A percentile compares a stretch with the other conserved stretches of the same genome.
These are phyloP conservation scores for Brachylomia viminalis DNA, from an alignment of 2,888 invertebrate species.

Conservation along the genomic window DNA sequence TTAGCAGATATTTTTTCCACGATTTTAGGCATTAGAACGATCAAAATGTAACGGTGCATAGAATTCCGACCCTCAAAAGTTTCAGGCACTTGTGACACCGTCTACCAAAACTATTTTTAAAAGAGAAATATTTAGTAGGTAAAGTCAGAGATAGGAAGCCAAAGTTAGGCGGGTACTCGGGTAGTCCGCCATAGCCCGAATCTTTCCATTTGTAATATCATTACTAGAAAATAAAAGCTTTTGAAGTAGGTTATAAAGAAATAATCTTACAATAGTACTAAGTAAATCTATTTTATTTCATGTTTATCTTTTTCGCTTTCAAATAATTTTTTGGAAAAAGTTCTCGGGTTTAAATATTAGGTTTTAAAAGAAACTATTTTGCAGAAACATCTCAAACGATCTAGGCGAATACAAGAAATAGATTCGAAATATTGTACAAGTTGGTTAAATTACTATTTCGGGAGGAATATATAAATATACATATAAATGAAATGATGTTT, in stretches of 20 bases:
- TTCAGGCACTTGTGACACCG: slow-evolving; percentile 22
- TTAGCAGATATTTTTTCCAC: no score
- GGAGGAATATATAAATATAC: neutral
- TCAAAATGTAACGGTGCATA: no score
- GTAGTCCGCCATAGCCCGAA: slow-evolving; percentile 9
- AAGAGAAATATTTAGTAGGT: slow-evolving; percentile 56
- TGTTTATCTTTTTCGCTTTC: slow-evolving; percentile 7
- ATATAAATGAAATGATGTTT: neutral
- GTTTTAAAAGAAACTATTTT: slow-evolving; percentile 20
- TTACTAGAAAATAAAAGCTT: slow-evolving; percentile 44
- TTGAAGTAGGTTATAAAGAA: slow-evolving; percentile 12
- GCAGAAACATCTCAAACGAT: neutral
- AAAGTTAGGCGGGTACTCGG: slow-evolving; percentile 35
- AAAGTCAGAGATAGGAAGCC: slow-evolving; percentile 35
- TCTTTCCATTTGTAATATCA: slow-evolving; percentile 29
- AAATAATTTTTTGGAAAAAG: neutral
- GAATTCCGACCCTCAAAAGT: slow-evolving; percentile 9
- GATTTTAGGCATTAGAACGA: no score
- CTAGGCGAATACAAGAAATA: slow-evolving; percentile 5
- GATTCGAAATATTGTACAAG: neutral
- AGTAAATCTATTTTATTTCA: slow-evolving; percentile 26
- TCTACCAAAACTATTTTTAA: slow-evolving; percentile 38
- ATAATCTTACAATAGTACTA: slow-evolving; percentile 22
- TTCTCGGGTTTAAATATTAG: neutral
- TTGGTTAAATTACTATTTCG: neutral